Percentiles rank a stretch among this genome's conserved stretches.
Evolutionary conservation across 2,888 invertebrate species (phyloP).

Genomic region (Ashinkailepas kermadecensis): DNA sequence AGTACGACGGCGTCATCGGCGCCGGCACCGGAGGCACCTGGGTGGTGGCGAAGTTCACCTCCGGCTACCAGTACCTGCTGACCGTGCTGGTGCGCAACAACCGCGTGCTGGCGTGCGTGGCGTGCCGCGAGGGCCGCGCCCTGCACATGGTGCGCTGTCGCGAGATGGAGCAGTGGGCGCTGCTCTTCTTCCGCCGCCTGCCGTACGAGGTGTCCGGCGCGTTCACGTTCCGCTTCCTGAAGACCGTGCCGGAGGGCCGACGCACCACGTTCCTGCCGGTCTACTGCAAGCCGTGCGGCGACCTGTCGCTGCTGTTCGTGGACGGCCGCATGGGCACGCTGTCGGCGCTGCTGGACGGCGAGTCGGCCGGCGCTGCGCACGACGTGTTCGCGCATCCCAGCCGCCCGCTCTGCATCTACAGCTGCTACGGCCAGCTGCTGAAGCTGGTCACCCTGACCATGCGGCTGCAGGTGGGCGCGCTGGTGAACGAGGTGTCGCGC

Average conservation of each 20-base stretch:
- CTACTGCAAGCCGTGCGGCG: constrained; percentile 14
- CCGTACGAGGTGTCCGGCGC: constrained; percentile 13
- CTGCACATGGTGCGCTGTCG: constrained; percentile 17
- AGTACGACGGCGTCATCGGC: constrained; percentile 2
- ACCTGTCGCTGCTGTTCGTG: constrained; percentile 11
- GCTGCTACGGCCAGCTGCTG: constrained; percentile 5
- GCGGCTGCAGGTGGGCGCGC: not conserved
- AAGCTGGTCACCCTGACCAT: not conserved
- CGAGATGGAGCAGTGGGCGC: constrained; percentile 24
- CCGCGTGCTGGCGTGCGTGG: constrained; percentile 14
- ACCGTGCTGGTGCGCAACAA: constrained; percentile 19
- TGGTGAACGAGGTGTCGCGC: not conserved
- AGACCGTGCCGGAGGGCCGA: constrained; percentile 23
- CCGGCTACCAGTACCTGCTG: constrained; percentile 19
- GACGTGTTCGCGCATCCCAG: not conserved
- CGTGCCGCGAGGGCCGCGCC: constrained; percentile 20
- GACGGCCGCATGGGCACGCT: constrained; percentile 16
- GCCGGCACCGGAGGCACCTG: not conserved
- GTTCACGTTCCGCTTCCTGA: constrained; percentile 21
- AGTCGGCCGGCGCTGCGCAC: not conserved
- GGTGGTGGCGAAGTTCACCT: constrained; percentile 23
- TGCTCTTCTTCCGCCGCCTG: constrained; percentile 19
- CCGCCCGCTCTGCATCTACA: constrained; percentile 21
- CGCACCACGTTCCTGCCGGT: constrained; percentile 23
- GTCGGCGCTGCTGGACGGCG: not conserved